Evolutionary conservation across 37 sponge, comb jelly and placozoan species (phyloP), one percentile per base, ranked within the genome.

Genomic region (Oopsacas minuta): DNA sequence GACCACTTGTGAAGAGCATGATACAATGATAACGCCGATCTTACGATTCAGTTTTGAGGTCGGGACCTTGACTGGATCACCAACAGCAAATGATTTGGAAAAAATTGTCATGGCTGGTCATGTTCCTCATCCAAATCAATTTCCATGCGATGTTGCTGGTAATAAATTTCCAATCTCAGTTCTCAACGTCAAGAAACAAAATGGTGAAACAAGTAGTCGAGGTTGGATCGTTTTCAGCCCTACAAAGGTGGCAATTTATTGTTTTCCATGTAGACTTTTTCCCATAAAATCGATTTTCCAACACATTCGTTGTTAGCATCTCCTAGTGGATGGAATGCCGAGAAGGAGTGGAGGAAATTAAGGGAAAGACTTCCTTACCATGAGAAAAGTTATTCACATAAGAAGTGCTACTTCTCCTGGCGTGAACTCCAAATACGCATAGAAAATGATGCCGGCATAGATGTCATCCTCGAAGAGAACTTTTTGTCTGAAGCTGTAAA

Each of bases 61-160:
- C 28, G 75, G 75, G 30, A 61, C 28, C 75, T n/a, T 61, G 28
- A 25, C 20, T 25, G 75, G 75, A n/a, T 61, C 20, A 25, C 75
- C 75, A 61, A 61, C 30, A 61, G 28, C 20, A 61, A 61, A 61
- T 61, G 75, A 61, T 32, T 61, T 3, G 75, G 15, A 61, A n/a
- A n/a, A 61, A 61, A 25, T 61, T 61, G 75, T 61, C 30, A 61
- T 10, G 75, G 20, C 30, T n/a, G 75, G 75, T 61, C 75, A 61
- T n/a, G 30, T 61, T 61, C 75, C 75, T 25, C 75, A 61, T 61
- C 75, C 75, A 61, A 61, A 61, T 10, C 75, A 61, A 42, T 61
- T 61, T 61, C 75, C 75, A 10, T n/a, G 30, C 22, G 75, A 61
- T 25, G 28, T 61, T 25, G 20, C 75, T 61, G 7, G 75, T 5